Evolutionary conservation across 2,113 vertebrate species (phyloP).

Genomic region (Pituophis catenifer): DNA sequence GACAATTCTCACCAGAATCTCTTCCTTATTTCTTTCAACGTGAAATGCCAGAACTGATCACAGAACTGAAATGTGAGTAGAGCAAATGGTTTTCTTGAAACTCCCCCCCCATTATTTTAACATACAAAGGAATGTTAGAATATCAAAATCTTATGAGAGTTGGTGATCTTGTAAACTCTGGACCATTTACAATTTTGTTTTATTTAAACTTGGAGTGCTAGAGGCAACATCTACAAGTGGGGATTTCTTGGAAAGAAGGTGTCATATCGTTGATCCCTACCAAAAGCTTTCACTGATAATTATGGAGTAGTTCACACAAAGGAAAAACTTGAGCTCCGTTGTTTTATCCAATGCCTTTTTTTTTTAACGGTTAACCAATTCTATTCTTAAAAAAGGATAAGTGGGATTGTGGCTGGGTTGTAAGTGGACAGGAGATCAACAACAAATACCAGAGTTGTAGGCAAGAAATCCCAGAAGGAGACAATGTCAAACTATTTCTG

Average conservation of each 20-base stretch:
- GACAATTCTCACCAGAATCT: background rate
- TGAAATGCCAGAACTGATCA: background rate
- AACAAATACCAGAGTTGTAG: background rate
- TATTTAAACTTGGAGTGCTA: background rate
- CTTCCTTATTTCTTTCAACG: background rate
- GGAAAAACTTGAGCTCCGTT: background rate
- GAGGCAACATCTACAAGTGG: background rate
- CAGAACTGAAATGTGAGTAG: background rate
- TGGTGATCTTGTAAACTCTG: background rate
- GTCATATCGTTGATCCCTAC: background rate
- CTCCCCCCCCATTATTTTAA: background rate
- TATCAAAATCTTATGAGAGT: background rate
- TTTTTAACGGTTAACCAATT: background rate
- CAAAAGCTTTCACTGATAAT: background rate
- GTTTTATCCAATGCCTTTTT: background rate
- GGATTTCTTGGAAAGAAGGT: background rate
- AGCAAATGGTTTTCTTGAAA: background rate
- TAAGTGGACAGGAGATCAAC: background rate
- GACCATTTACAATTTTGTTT: background rate
- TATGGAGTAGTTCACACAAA: background rate
- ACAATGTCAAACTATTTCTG: background rate
- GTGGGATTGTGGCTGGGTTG: background rate
- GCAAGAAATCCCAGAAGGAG: background rate
- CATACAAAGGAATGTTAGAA: background rate
- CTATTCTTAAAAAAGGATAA: background rate